A percentile compares a stretch with the other conserved stretches of the same genome.
Evolutionary conservation across 2,113 vertebrate genomes (phyloP).

Genomic region (Lepidothrix coronata): DNA sequence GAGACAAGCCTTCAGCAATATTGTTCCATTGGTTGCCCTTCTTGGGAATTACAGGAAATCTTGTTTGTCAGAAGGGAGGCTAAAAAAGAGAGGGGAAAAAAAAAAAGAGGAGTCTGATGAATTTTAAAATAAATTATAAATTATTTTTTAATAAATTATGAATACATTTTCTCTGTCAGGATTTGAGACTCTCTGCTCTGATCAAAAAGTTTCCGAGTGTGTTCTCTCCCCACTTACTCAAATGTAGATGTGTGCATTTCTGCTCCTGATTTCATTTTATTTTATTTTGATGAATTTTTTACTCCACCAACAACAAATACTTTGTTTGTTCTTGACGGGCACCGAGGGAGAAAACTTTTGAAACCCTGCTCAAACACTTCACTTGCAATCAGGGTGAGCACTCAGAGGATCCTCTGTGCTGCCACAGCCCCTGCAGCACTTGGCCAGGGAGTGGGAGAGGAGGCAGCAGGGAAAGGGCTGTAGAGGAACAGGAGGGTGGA

Average conservation of each 20-base stretch:
- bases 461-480: not conserved
- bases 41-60: not conserved
- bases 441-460: not conserved
- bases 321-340: constrained; percentile 66
- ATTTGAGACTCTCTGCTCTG: constrained; percentile 51
- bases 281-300: constrained; percentile 74
- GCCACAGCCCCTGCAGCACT: not conserved
- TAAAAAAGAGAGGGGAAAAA: not conserved
- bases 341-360: not conserved
- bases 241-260: constrained; percentile 35
- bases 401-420: not conserved
- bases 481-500: not conserved
- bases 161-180: constrained; percentile 52
- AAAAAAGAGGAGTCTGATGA: not conserved
- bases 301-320: constrained; percentile 52
- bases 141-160: constrained; percentile 67
- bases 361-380: constrained; percentile 23
- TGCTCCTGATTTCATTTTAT: constrained; percentile 6
- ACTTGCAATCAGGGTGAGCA: not conserved
- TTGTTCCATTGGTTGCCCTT: not conserved
- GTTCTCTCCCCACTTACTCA: constrained; percentile 14
- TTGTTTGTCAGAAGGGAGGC: constrained; percentile 42
- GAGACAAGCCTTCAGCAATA: not conserved
- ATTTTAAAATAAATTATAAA: constrained; percentile 70
- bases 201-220: constrained; percentile 61